These are phyloP conservation scores for Dynastes grantii DNA, from an alignment of 2,888 invertebrate genomes.

Conservation along the genomic window DNA sequence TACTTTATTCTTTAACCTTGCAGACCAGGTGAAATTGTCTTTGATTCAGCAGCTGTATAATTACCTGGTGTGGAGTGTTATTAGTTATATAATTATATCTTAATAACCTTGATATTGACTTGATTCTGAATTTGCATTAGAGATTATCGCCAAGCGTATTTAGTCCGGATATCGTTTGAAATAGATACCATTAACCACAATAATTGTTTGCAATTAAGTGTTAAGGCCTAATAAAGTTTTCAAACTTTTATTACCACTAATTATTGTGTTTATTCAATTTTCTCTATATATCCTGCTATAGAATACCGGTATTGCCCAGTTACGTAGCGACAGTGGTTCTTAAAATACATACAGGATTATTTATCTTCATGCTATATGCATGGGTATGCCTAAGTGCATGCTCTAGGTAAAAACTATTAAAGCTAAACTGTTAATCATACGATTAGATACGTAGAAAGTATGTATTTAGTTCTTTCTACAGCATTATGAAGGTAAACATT, in stretches of 20 bases:
- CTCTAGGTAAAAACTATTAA: neutral
- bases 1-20: neutral
- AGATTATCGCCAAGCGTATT: neutral
- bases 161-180: too few species aligned
- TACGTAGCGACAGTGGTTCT: too few species aligned
- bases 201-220: too few species aligned
- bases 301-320: too few species aligned
- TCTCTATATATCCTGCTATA: too few species aligned
- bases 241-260: too few species aligned
- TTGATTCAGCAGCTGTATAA: neutral
- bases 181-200: too few species aligned
- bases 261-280: too few species aligned
- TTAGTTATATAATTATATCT: neutral
- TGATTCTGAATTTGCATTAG: neutral
- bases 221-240: too few species aligned
- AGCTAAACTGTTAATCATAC: conserved; percentile 9
- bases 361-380: too few species aligned
- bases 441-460: conserved; percentile 33
- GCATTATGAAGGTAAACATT: neutral
- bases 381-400: neutral
- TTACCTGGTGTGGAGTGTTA: neutral
- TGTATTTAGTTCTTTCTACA: neutral
- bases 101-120: conserved; percentile 11
- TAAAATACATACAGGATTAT: too few species aligned
- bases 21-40: neutral